These are phyloP conservation scores for Mimachlamys varia DNA, from an alignment of 2,888 invertebrate genomes.

Conservation along the genomic window DNA sequence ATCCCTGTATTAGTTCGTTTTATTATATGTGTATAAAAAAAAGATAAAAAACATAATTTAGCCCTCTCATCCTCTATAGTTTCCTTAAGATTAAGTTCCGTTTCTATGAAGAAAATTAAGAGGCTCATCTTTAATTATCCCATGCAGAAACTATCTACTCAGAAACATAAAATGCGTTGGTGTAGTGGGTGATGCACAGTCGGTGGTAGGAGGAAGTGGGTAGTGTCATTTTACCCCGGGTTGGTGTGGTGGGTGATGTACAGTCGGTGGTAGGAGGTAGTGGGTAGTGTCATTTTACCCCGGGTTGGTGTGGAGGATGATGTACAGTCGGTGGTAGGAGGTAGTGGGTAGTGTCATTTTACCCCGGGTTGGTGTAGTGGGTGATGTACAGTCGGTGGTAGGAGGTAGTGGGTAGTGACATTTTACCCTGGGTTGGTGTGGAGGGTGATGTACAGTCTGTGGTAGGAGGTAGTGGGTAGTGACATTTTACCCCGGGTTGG, in stretches of 20 bases:
- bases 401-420: not conserved
- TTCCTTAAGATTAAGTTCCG: not conserved
- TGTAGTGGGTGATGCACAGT: not conserved
- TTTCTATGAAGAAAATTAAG: not conserved
- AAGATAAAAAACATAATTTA: not conserved
- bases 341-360: not conserved
- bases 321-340: not conserved
- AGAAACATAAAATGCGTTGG: not conserved
- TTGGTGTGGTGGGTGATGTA: not conserved
- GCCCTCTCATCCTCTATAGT: not conserved
- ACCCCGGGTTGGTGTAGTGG: no score
- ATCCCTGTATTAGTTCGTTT: not conserved
- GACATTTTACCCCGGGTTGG: not conserved
- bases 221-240: not conserved
- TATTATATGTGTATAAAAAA: not conserved
- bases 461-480: not conserved
- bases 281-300: not conserved
- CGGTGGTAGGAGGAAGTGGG: not conserved
- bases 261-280: not conserved
- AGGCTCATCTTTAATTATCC: not conserved
- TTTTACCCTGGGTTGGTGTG: no score
- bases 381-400: not conserved
- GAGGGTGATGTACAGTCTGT: not conserved
- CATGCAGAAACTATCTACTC: not conserved
- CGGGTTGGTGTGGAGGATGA: not conserved